Conservation (phyloP, 2,113 vertebrate species). For the Varanus komodoensis region DNA sequence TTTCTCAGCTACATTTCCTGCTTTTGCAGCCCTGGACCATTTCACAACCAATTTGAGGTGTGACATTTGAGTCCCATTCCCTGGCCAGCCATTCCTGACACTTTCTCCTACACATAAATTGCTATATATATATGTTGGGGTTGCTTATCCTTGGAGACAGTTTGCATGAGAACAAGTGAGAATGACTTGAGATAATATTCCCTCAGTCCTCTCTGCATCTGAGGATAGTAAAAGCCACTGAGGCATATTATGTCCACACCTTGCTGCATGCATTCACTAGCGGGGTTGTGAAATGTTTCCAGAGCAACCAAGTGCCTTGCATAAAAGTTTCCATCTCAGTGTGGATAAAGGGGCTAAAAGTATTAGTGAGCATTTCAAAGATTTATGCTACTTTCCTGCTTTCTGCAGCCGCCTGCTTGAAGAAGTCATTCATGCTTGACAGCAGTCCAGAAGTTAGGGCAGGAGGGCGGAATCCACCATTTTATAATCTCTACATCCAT, state of each 20-base stretch:
- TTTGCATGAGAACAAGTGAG: conserved; percentile 51
- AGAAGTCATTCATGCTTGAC: conserved; percentile 22
- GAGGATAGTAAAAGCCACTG: conserved; percentile 60
- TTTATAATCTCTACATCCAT: background rate
- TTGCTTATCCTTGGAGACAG: conserved; percentile 38
- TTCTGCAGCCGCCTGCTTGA: conserved; percentile 40
- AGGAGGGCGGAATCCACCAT: background rate
- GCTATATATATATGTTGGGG: background rate
- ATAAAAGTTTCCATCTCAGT: conserved; percentile 46
- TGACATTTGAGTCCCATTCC: conserved; percentile 45
- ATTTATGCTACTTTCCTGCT: background rate
- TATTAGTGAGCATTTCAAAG: conserved; percentile 57
- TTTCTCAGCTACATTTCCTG: background rate
- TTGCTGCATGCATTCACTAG: conserved; percentile 35
- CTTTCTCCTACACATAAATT: conserved; percentile 35
- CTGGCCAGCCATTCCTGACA: conserved; percentile 41
- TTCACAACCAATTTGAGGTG: conserved; percentile 56
- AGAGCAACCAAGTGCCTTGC: conserved; percentile 16
- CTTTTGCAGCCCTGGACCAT: conserved; percentile 3
- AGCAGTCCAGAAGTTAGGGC: background rate
- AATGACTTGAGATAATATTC: conserved; percentile 64
- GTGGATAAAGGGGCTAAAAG: conserved; percentile 56
- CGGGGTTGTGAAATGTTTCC: conserved; percentile 54
- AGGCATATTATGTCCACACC: conserved; percentile 57
- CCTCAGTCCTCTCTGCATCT: conserved; percentile 31